Evolutionary conservation across 2,113 vertebrate species (phyloP).

Genomic region (Hydrolagus affinis): DNA sequence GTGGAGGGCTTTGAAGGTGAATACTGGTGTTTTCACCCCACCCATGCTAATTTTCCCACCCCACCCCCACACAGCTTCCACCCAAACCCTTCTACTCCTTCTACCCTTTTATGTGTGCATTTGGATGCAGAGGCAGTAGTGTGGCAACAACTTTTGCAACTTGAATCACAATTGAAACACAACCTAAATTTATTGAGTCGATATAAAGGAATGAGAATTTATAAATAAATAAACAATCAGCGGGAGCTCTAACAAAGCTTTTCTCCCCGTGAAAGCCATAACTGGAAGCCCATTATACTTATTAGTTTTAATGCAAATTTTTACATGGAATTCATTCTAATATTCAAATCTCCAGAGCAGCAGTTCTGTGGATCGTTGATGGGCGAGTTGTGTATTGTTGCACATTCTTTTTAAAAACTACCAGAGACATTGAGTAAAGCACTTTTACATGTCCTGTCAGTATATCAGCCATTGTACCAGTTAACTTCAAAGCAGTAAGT

Average conservation of each 20-base stretch:
- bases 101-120: background rate
- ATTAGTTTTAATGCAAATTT: background rate
- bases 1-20: too few relatives aligned
- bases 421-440: background rate
- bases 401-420: background rate
- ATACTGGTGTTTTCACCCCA: too few relatives aligned
- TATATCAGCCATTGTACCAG: background rate
- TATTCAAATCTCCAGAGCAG: background rate
- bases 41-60: background rate
- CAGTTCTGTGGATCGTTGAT: background rate
- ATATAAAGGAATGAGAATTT: too few relatives aligned
- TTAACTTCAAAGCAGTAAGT: background rate
- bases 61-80: background rate
- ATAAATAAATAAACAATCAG: too few relatives aligned
- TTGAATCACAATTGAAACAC: too few relatives aligned
- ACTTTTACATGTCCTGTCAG: slow-evolving; percentile 1
- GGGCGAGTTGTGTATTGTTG: background rate
- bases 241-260: too few relatives aligned
- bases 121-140: too few relatives aligned
- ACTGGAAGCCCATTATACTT: too few relatives aligned
- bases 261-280: too few relatives aligned
- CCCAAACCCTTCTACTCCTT: background rate
- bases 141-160: too few relatives aligned
- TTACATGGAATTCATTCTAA: background rate
- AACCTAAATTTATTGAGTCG: too few relatives aligned